Percentiles rank a stretch among this genome's conserved stretches.
Conservation (phyloP, 2,888 invertebrate genomes). For the Pedicia rivosa region DNA sequence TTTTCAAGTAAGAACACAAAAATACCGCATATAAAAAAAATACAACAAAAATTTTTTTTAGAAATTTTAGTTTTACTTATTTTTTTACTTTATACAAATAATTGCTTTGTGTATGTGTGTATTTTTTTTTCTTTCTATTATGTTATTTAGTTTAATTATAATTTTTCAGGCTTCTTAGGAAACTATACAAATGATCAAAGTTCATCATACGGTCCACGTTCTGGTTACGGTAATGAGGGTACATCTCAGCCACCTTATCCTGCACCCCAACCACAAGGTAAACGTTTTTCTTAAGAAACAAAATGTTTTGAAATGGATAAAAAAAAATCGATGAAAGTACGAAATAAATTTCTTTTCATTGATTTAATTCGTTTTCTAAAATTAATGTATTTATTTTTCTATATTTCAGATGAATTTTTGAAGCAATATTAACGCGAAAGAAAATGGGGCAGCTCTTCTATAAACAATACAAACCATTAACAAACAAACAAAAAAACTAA, state of each 20-base stretch:
- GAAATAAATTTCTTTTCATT: too few species aligned
- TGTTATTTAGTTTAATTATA: neutral
- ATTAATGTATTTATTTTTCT: too few species aligned
- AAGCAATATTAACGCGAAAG: conserved; percentile 6
- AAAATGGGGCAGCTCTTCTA: conserved; percentile 5
- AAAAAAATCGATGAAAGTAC: too few species aligned
- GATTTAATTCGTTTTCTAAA: too few species aligned
- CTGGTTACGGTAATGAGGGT: conserved; percentile 27
- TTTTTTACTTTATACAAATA: too few species aligned
- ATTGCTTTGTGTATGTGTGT: neutral
- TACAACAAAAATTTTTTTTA: too few species aligned
- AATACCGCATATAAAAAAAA: too few species aligned
- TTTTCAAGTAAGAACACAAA: neutral
- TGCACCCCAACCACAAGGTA: conserved; percentile 9
- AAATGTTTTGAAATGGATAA: too few species aligned
- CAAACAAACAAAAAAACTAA: too few species aligned
- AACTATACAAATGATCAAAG: conserved; percentile 25
- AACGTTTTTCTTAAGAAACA: too few species aligned
- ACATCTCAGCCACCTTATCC: conserved; percentile 14
- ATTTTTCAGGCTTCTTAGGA: conserved; percentile 8
- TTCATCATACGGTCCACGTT: conserved; percentile 37
- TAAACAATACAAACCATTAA: too few species aligned
- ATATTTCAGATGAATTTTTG: conserved; percentile 5
- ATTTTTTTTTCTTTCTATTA: neutral
- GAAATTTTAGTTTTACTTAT: too few species aligned